phyloP scores from a whole-genome alignment of 2,797 vertebrate species.

The Borostomias antarcticus region DNA sequence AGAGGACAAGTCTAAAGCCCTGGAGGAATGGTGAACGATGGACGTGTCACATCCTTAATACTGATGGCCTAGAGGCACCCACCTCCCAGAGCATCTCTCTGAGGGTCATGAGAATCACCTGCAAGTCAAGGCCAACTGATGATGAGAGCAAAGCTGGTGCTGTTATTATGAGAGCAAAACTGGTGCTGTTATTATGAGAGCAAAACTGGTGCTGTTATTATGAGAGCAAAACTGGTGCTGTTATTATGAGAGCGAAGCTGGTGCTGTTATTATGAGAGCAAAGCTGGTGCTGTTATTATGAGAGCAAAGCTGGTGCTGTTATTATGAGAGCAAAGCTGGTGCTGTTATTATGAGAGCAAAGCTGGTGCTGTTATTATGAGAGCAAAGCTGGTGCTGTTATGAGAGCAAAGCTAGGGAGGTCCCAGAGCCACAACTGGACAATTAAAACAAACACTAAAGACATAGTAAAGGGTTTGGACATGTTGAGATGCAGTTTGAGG shows the following conservation, averaged over 20 bases:
- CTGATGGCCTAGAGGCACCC: slow-evolving; percentile 33
- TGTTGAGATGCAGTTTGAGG: slow-evolving; percentile 56
- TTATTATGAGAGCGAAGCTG: no score
- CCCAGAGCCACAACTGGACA: slow-evolving; percentile 30
- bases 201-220: slow-evolving; percentile 25
- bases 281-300: no score
- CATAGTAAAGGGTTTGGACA: slow-evolving; percentile 18
- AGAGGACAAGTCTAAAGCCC: slow-evolving; percentile 29
- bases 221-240: no score
- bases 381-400: no score
- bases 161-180: slow-evolving; percentile 21
- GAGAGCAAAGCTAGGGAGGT: slow-evolving; percentile 27
- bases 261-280: no score
- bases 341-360: no score
- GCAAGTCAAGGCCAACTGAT: neutral
- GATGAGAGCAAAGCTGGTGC: neutral
- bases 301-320: no score
- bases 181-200: slow-evolving; percentile 35
- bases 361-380: no score
- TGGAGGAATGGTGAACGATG: neutral
- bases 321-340: no score
- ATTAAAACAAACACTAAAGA: slow-evolving; percentile 1
- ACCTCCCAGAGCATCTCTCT: slow-evolving; percentile 8
- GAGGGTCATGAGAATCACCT: neutral
- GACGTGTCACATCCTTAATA: slow-evolving; percentile 21